A percentile compares a stretch with the other conserved stretches of the same genome.
Evolutionary conservation across 2,888 invertebrate genomes (phyloP).

Genomic region (Gonocerus acuteangulatus): DNA sequence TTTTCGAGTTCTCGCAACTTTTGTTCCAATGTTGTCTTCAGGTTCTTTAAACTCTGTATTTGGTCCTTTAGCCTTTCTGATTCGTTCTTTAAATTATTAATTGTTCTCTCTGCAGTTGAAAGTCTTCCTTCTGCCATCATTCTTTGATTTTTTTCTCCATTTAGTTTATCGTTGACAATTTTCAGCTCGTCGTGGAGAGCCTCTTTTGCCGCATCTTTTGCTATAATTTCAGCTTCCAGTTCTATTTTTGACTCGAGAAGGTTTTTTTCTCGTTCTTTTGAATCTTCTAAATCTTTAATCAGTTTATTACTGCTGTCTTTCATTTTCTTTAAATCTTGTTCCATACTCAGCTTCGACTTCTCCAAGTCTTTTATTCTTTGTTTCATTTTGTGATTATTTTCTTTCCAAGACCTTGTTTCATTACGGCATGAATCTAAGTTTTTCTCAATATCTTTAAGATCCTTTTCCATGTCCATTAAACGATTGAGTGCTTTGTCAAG

Average conservation of each 20-base stretch:
- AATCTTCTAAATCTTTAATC: slow-evolving; percentile 10
- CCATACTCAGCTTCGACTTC: slow-evolving; percentile 17
- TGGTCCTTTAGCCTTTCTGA: slow-evolving; percentile 15
- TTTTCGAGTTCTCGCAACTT: slow-evolving; percentile 16
- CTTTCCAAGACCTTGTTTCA: background rate
- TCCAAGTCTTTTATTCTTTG: slow-evolving; percentile 12
- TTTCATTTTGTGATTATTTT: slow-evolving; percentile 12
- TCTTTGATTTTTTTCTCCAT: slow-evolving; percentile 9
- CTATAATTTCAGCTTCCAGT: background rate
- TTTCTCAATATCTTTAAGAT: slow-evolving; percentile 11
- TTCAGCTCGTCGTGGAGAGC: slow-evolving; percentile 15
- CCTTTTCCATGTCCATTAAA: slow-evolving; percentile 11
- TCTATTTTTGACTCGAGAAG: slow-evolving; percentile 14
- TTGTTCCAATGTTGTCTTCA: slow-evolving; percentile 11
- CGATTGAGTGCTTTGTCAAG: background rate
- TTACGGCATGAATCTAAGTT: background rate
- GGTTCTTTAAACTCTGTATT: slow-evolving; percentile 24
- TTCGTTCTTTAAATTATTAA: slow-evolving; percentile 17
- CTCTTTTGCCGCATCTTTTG: slow-evolving; percentile 19
- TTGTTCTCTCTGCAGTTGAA: background rate
- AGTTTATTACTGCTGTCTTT: slow-evolving; percentile 16
- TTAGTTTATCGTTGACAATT: background rate
- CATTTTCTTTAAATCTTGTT: slow-evolving; percentile 7
- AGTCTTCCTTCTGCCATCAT: background rate
- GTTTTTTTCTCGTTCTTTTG: background rate